phyloP scores from a whole-genome alignment of 2,113 vertebrate species.

The Mormyrus lacerda region DNA sequence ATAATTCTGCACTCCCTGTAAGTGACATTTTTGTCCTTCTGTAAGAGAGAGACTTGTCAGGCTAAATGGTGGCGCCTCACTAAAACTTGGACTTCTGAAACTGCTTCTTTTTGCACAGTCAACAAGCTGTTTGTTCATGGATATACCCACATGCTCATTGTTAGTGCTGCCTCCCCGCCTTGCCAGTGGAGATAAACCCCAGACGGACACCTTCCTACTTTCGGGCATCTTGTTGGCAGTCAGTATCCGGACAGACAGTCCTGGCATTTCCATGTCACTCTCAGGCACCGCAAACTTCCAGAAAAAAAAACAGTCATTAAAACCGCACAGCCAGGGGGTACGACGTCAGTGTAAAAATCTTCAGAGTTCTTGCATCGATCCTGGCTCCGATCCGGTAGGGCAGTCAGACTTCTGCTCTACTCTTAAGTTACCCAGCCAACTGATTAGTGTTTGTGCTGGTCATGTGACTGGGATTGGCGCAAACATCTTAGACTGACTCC shows the following conservation, averaged over 20 bases:
- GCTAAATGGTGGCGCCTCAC: not conserved
- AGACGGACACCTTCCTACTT: not conserved
- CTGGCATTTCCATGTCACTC: not conserved
- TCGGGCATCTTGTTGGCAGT: not conserved
- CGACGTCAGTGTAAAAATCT: not conserved
- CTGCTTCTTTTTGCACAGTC: not conserved
- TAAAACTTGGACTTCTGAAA: not conserved
- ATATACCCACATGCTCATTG: not conserved
- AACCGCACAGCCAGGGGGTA: not conserved
- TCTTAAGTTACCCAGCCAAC: not conserved
- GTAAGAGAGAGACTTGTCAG: not conserved
- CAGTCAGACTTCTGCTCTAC: not conserved
- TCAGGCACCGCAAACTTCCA: not conserved
- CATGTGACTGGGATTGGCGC: not conserved
- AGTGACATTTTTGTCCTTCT: not conserved
- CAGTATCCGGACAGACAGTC: not conserved
- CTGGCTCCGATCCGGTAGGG: not conserved
- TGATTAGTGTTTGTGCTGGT: not conserved
- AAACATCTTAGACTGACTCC: not conserved
- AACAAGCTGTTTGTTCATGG: not conserved
- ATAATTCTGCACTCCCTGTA: too few species aligned
- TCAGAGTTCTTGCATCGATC: not conserved
- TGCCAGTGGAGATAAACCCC: not conserved
- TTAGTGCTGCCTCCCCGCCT: not conserved
- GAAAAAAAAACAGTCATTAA: not conserved